Evolutionary conservation across 2,888 invertebrate genomes (phyloP), one percentile per base, ranked within the genome.

Genomic region (Pterostichus madidus): DNA sequence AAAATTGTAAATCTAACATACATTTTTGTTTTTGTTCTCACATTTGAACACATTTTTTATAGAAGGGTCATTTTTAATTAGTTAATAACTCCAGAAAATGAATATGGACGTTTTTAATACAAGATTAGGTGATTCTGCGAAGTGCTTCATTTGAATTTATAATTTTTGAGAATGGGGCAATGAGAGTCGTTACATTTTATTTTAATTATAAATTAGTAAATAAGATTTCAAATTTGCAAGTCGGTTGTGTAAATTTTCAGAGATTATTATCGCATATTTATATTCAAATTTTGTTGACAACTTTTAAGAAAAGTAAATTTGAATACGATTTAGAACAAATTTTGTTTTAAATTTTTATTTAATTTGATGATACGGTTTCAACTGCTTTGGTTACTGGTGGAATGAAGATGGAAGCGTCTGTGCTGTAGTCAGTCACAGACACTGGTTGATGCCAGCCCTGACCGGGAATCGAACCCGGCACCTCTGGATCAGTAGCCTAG

Each of bases 141-240:
- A 61, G 61, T 64, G 64, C 64, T 46, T 71, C 71, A 71, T 71
- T 71, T 71, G 17, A 71, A 71, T 17, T 44, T 71, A 7, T 71
- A 71, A 71, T 44, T 5, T 24, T 44, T 24, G 24, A 24, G 3
- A 24, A 24, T 24, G 24, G 3, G 71, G 13, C 4, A 32, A 61
- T 31, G 68, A 39, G 31, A 24, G 35, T 68, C 15, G 68, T 35
- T 35, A 39, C 5, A 15, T 39, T 71, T 44, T 6, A 44, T 32
- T 61, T 61, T 32, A 61, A 61, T 32, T 61, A 32, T 61, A 61
- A 8, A 2, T 61, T 32, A 32, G 31, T 32, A 32, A 32, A 61
- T 61, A 61, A 35, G 35, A 61, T 61, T 56, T 56, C 5, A 56
- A 17, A 61, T 61, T 61, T 61, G 59, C 59, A 59, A 59, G 59